These are phyloP conservation scores for Germaria angustata DNA, from an alignment of 2,888 invertebrate species.

Conservation along the genomic window DNA sequence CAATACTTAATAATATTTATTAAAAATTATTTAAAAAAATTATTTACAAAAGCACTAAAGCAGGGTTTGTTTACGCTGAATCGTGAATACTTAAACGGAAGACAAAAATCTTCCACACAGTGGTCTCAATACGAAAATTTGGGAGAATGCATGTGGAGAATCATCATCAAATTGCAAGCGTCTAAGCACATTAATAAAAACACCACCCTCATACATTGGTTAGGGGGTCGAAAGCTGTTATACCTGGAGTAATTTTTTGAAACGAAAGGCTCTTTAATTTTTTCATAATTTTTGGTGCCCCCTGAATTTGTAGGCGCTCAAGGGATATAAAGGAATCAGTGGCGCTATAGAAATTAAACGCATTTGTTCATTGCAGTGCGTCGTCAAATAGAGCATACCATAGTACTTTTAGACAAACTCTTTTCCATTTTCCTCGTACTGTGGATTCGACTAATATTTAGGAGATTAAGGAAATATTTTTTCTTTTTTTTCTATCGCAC, in stretches of 20 bases:
- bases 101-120: conserved; percentile 92
- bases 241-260: conserved; percentile 94
- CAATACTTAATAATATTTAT: conserved; percentile 40
- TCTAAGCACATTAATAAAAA: conserved; percentile 96
- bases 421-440: conserved; percentile 95
- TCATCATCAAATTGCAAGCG: conserved; percentile 98
- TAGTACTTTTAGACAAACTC: conserved; percentile 97
- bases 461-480: neutral
- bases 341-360: conserved; percentile 95
- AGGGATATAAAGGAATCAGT: conserved; percentile 97
- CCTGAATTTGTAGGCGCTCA: conserved; percentile 95
- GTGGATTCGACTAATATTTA: conserved; percentile 83
- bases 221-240: conserved; percentile 97
- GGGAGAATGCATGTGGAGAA: conserved; percentile 95
- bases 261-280: conserved; percentile 96
- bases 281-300: conserved; percentile 96
- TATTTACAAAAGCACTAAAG: conserved; percentile 54
- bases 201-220: conserved; percentile 98
- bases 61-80: conserved; percentile 80
- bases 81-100: conserved; percentile 97
- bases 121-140: conserved; percentile 95
- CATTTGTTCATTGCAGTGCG: conserved; percentile 88
- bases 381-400: conserved; percentile 93
- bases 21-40: conserved; percentile 51
- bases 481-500: conserved; percentile 33